A percentile compares a stretch with the other conserved stretches of the same genome.
Evolutionary conservation across 1,140 invertebrate species (phyloP).

Genomic region (Atta cephalotes): DNA sequence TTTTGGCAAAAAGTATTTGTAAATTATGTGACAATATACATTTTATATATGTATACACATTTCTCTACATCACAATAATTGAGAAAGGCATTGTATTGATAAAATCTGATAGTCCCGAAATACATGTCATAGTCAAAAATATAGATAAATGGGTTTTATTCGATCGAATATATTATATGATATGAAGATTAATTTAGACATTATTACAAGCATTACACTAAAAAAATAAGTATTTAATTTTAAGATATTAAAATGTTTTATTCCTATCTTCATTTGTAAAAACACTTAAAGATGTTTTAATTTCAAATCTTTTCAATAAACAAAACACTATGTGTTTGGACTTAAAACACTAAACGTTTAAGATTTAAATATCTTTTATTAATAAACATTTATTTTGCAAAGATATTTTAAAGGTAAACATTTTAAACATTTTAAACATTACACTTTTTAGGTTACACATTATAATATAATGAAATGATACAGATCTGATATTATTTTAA

Average conservation of each 20-base stretch:
- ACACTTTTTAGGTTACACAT: no score
- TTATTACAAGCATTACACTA: not conserved
- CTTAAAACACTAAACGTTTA: no score
- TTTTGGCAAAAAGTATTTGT: constrained; percentile 26
- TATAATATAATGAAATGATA: not conserved
- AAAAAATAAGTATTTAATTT: no score
- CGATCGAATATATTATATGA: not conserved
- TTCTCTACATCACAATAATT: constrained; percentile 31
- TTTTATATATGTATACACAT: not conserved
- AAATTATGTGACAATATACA: constrained; percentile 42
- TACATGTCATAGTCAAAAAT: not conserved
- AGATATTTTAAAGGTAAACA: no score
- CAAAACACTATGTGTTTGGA: no score
- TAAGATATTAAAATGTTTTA: no score
- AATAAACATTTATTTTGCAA: no score
- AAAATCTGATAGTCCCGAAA: not conserved
- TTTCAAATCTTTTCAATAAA: no score
- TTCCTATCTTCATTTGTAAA: no score
- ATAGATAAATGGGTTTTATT: not conserved
- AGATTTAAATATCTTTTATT: no score
- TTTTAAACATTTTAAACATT: no score
- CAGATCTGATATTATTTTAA: not conserved
- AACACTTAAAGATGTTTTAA: no score
- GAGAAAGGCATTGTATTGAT: not conserved
- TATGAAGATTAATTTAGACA: not conserved